Evolutionary conservation across 2,797 vertebrate genomes (phyloP), one percentile per base, ranked within the genome.

Genomic region (Bufotes viridis): DNA sequence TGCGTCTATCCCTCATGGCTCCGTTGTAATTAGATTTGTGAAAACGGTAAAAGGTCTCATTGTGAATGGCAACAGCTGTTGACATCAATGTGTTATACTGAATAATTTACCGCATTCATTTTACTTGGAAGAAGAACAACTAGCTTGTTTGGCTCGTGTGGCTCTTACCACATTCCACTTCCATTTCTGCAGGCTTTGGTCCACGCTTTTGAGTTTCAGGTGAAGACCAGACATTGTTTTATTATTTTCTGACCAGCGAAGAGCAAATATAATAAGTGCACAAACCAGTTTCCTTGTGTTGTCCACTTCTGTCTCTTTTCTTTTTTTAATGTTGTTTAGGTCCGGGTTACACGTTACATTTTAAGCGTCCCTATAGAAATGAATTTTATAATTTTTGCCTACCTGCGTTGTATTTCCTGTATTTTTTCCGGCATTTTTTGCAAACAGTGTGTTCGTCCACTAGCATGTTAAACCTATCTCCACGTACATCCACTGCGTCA

Each of bases 61-160:
- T 95, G 92, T 95, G 94, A 95, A 95, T 93, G 93, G 93, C 92
- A 95, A 95, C 95, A 96, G 94, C 94, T 95, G 94, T 95, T 95
- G 95, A 95, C 93, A 95, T 94, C 92, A 92, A 93, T 93, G 94
- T 94, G 94, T 94, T 93, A 93, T 92, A 92, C 92, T 95, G 94
- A 95, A 95, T 94, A 94, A 95, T 94, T 95, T 95, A 94, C 93
- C 91, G 91, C 91, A 92, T 95, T 95, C 93, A 95, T 95, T 95
- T 95, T 94, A 94, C 93, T 90, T 93, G 90, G 91, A 95, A 95
- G 91, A 94, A 92, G 90, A 92, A 90, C 89, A 93, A 90, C 93
- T 93, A 90, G 92, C 92, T 88, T 90, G 90, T 92, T 92, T 93
- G 91, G 92, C 92, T 88, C 90, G 90, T 92, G 91, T 58, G 82